Percentiles rank a stretch among this genome's conserved stretches.
Conservation (phyloP, 1,140 invertebrate genomes). For the Physella acuta region DNA sequence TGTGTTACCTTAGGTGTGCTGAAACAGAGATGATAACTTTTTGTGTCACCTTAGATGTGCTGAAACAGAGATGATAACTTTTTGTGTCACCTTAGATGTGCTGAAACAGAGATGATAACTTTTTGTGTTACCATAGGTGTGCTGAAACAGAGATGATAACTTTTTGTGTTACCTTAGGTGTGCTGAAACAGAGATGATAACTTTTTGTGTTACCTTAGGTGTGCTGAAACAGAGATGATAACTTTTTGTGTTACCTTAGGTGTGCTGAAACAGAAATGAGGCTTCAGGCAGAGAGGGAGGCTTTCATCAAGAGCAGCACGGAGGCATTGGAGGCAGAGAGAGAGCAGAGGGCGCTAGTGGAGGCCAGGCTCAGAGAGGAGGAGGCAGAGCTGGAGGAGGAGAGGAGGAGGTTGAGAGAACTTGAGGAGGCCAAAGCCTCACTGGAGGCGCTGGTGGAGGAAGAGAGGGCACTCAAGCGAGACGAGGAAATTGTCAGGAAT, state of each 20-base stretch:
- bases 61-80: too few species aligned
- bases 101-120: too few species aligned
- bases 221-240: slow-evolving; percentile 11
- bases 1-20: too few species aligned
- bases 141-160: too few species aligned
- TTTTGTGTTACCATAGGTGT: too few species aligned
- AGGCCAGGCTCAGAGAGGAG: slow-evolving; percentile 61
- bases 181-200: too few species aligned
- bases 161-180: too few species aligned
- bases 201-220: too few species aligned
- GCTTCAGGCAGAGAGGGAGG: slow-evolving; percentile 20
- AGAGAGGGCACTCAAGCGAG: slow-evolving; percentile 78
- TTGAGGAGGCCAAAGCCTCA: slow-evolving; percentile 70
- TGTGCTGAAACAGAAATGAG: slow-evolving; percentile 17
- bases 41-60: too few species aligned
- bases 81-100: too few species aligned
- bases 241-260: too few species aligned
- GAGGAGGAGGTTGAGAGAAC: slow-evolving; percentile 70
- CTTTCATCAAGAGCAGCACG: slow-evolving; percentile 19
- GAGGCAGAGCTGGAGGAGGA: slow-evolving; percentile 72
- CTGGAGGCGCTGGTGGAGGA: slow-evolving; percentile 73
- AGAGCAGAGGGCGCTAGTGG: slow-evolving; percentile 32
- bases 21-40: too few species aligned
- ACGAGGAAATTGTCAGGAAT: slow-evolving; percentile 79
- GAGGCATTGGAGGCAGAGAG: slow-evolving; percentile 63